Base-by-base conservation (phyloP, 2,113 vertebrate genomes). In the Diphyllodes magnificus region DNA sequence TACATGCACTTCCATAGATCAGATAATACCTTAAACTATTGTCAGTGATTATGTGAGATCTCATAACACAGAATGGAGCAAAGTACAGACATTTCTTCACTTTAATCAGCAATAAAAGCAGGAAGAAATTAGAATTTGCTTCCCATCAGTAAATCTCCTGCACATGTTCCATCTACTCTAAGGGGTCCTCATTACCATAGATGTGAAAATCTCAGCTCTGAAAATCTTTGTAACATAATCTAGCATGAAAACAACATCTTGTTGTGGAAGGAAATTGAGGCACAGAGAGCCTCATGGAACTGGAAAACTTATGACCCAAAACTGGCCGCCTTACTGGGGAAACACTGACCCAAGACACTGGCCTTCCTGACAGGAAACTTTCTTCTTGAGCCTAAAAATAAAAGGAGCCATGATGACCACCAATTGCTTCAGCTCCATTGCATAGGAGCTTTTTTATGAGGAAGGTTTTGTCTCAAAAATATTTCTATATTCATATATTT, bases 21-120 rank as follows among this genome's bases (percentile, higher is more conserved):
- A 98, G 95, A 97, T 98, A 97, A 97, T 97, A 96, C 96, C 97
- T 96, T 97, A 97, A 98, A 98, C 97, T 97, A 97, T 97, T 98
- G 97, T 98, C 97, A 97, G 94, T 96, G 97, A 97, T 98, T 97
- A 95, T 95, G 88, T 97, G 98, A 98, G 97, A 98, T 97, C 96
- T 98, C 97, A 97, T 97, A 95, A 96, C 96, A 96, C 91, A 92
- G 97, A 95, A 86, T 82, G 88, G 96, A 88, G 97, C 88, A 95
- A 97, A 96, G 96, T 96, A 78, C 96, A 97, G 98, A 97, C 96
- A 93, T 96, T 96, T 96, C 92, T 86, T 84, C 71, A 93, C 98
- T 98, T 98, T 97, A 98, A 98, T 98, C 97, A 98, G 96, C 95
- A 96, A 93, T 45, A 92, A 95, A 97, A 97, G 96, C 94, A 92